Base-by-base conservation (phyloP, 2,113 vertebrate genomes). In the Uria lomvia region DNA sequence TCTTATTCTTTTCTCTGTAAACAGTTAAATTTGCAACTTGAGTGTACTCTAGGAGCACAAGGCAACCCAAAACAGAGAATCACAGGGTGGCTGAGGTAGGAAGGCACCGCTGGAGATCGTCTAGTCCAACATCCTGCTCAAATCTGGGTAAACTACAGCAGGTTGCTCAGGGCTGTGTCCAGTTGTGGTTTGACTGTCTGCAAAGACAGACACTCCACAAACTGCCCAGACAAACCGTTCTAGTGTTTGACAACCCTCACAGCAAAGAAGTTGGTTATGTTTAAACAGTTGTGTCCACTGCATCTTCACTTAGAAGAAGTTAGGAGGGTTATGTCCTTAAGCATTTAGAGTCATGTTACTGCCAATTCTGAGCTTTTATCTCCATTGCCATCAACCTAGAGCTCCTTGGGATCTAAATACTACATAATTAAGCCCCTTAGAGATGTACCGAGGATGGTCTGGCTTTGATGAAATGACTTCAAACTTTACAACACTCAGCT, bases 71-170 rank as follows among this genome's bases (percentile, higher is more conserved):
- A 90, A 23, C 11, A 30, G 14, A 74, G 49, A 40, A 53, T 38
- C 13, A 17, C 30, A 66, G 36, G 15, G 8, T 47, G 40, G 15
- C 12, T n/a, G 40, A 73, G 32, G 27, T 36, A 45, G 14, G 59
- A 55, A 45, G 21, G 29, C n/a, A 42, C 1, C 10, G 22, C 19
- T 74, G 55, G 12, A 65, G 12, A n/a, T n/a, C 0, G 0, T n/a
- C 30, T 21, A 58, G 11, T 43, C 24, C 63, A 84, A n/a, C 5
- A 59, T 45, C 6, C 36, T 77, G 22, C 32, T 70, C 78, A 73
- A 70, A 90, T 16, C 17, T 65, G 21, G 5, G 6, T 49, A 68
- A 47, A 8, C 1, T 34, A 22, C 21, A 26, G 9, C 5, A 77
- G 56, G 14, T 47, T 71, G 13, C 23, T 71, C 38, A 80, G 36